Conservation (phyloP, 2,797 vertebrate genomes). For the Ispidina picta region DNA sequence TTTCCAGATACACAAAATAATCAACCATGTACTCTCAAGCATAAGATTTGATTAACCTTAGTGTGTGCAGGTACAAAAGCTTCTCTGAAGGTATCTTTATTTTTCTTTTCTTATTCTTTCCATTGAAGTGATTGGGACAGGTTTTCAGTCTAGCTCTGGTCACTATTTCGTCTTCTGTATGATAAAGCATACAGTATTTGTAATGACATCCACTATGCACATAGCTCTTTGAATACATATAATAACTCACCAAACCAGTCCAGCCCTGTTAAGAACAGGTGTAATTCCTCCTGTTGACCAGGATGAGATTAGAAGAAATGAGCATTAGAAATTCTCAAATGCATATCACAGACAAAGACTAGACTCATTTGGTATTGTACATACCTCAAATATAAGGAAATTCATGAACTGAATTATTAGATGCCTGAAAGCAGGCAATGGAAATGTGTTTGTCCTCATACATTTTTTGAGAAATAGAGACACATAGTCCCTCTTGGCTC, state of each 20-base stretch:
- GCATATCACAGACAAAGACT: neutral
- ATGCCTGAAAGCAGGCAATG: neutral
- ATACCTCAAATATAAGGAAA: neutral
- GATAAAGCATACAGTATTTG: neutral
- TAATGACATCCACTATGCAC: neutral
- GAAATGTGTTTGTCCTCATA: neutral
- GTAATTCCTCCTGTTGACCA: neutral
- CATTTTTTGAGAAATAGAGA: neutral
- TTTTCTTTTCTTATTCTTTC: constrained; percentile 33
- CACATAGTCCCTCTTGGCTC: fast-evolving
- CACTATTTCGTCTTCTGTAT: constrained; percentile 19
- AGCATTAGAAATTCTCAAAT: neutral
- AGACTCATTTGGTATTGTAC: neutral
- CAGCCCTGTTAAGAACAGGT: neutral
- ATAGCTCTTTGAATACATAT: neutral
- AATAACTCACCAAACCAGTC: neutral
- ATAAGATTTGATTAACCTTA: constrained; percentile 57
- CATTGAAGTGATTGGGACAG: constrained; percentile 14
- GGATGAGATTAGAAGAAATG: neutral
- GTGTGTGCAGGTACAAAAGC: neutral
- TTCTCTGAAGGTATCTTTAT: constrained; percentile 19
- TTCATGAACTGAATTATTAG: neutral
- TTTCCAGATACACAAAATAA: constrained; percentile 33
- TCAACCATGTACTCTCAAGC: constrained; percentile 38
- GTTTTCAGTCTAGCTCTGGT: constrained; percentile 8